Percentiles rank a stretch among this genome's conserved stretches.
These are phyloP conservation scores for Athetis lepigone DNA, from an alignment of 2,888 invertebrate genomes.

Conservation along the genomic window DNA sequence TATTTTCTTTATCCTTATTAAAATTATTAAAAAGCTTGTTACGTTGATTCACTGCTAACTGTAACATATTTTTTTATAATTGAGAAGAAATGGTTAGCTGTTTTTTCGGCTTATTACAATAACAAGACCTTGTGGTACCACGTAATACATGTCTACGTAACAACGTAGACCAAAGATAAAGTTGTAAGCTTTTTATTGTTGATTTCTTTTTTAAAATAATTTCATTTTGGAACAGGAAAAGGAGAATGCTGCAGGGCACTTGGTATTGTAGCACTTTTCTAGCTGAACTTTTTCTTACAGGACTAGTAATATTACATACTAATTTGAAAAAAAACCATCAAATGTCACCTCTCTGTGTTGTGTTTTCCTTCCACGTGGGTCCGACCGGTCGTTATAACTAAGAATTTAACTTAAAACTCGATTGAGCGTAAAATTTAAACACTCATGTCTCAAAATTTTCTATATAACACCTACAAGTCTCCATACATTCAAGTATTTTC, in stretches of 20 bases:
- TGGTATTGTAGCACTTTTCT: not conserved
- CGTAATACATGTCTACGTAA: not conserved
- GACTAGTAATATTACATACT: not conserved
- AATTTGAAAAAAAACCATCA: not conserved
- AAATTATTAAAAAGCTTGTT: not conserved
- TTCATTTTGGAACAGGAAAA: not conserved
- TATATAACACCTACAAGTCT: conserved; percentile 27
- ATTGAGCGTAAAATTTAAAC: conserved; percentile 44
- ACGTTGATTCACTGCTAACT: not conserved
- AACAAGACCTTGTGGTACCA: not conserved
- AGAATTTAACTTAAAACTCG: conserved; percentile 1
- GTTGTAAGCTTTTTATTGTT: not conserved
- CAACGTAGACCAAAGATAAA: not conserved
- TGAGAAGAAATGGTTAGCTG: not conserved
- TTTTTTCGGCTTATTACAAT: not conserved
- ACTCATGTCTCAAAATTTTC: conserved; percentile 27
- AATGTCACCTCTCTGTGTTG: not conserved
- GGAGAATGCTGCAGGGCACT: not conserved
- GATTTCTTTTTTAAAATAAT: not conserved
- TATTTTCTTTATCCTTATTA: not conserved
- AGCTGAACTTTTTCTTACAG: not conserved
- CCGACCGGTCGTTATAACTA: conserved; percentile 17
- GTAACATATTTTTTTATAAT: not conserved
- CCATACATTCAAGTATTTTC: conserved; percentile 51
- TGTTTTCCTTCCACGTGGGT: conserved; percentile 11